These are phyloP conservation scores for Laticauda colubrina DNA, from an alignment of 2,113 vertebrate genomes.

Conservation along the genomic window DNA sequence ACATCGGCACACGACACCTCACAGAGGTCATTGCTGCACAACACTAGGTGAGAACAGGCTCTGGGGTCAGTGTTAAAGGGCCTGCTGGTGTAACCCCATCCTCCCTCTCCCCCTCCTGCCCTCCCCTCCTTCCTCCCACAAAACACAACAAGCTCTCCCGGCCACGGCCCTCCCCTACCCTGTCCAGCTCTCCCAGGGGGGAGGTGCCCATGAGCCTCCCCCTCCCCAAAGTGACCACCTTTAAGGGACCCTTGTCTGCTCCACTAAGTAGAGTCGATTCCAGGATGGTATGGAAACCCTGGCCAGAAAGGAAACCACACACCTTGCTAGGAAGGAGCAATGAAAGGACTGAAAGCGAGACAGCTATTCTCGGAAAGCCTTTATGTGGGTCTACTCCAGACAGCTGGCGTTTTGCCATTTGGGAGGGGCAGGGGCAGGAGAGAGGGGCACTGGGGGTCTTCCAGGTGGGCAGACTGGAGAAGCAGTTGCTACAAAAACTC, in stretches of 20 bases:
- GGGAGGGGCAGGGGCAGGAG: neutral
- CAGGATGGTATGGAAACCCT: neutral
- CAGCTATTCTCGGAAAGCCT: neutral
- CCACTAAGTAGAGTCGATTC: neutral
- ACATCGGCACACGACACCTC: neutral
- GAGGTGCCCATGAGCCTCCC: neutral
- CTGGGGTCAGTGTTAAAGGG: neutral
- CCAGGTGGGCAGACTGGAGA: neutral
- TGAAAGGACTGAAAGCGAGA: neutral
- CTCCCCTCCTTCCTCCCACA: neutral
- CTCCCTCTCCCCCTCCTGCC: too few relatives aligned
- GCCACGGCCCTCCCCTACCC: neutral
- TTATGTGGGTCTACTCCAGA: neutral
- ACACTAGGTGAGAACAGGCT: neutral
- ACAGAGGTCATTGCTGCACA: neutral
- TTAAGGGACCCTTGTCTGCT: neutral
- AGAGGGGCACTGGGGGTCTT: neutral
- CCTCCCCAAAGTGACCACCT: neutral
- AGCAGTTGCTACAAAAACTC: neutral
- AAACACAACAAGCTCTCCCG: neutral
- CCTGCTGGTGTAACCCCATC: neutral
- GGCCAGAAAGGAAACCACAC: neutral
- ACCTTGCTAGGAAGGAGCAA: neutral
- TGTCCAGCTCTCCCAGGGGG: neutral
- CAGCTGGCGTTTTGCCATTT: neutral